Conservation (phyloP, 2,113 vertebrate genomes). For the Nicator chloris region DNA sequence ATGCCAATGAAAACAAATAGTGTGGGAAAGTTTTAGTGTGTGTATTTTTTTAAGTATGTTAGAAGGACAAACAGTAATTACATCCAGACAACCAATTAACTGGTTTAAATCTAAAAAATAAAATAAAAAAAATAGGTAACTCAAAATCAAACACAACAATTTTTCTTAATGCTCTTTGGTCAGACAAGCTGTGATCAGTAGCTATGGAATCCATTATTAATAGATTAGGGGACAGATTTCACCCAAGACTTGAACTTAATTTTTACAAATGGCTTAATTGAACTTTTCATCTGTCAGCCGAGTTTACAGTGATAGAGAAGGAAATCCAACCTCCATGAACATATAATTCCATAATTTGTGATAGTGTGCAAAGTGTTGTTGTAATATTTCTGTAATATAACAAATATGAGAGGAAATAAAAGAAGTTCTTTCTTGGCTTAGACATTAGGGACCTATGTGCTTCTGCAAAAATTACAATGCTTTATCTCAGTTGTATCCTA, state of each 20-base stretch:
- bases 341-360: background rate
- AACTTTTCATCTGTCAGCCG: background rate
- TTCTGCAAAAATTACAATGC: background rate
- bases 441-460: background rate
- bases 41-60: constrained; percentile 26
- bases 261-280: background rate
- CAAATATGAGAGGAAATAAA: background rate
- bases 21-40: constrained; percentile 36
- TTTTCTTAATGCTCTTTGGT: background rate
- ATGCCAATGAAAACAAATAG: constrained; percentile 56
- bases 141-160: background rate
- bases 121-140: background rate
- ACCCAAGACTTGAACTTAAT: background rate
- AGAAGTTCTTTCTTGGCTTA: background rate
- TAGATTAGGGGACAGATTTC: background rate
- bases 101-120: background rate
- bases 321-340: background rate
- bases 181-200: background rate
- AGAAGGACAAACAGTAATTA: constrained; percentile 41
- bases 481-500: background rate
- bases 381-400: background rate
- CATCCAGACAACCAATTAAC: constrained; percentile 36
- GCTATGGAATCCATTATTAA: background rate
- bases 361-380: background rate
- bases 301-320: background rate